Base-by-base conservation (phyloP, 1,140 invertebrate genomes). In the Zaprionus lachaisei region DNA sequence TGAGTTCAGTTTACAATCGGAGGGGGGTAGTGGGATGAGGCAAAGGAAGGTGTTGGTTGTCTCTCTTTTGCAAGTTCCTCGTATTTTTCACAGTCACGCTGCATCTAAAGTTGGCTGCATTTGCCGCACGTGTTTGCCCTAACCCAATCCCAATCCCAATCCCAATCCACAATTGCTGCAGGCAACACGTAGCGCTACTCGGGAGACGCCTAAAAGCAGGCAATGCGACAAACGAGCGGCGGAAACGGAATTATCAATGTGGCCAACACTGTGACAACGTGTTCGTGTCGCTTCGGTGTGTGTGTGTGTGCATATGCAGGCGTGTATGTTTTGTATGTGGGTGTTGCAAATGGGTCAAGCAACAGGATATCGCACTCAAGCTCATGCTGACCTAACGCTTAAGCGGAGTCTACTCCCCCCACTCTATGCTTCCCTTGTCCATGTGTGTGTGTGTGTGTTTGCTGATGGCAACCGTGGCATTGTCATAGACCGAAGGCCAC, bases 401-500 rank as follows among this genome's bases (percentile, higher is more conserved):
- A 41, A 56, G 51, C 24, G 26, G 26, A 15, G 37, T 41, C 22
- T 41, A 22, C 57, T 24, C 5, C 20, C 31, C 31, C 14, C 9
- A 47, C 57, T 34, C 54, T 37, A 20, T 7, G n/a, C 37, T 26
- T 5, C 37, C 44, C 4, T 11, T 31, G 4, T 17, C 15, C 11
- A 12, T 47, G 31, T 14, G 24, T 31, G 20, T 14, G 24, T 31
- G 20, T 34, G 49, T 9, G 28, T 58, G 37, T 12, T 41, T n/a
- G 70, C 38, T 54, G 20, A 61, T 56, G 64, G 49, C 65, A 57
- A 44, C 74, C 74, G 26, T 84, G 78, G 65, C 70, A 81, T 89
- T 87, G 84, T 79, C 74, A 70, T 66, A 54, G 49, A 60, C 69
- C 56, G 54, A 80, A 83, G 82, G 82, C 71, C 81, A 79, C n/a